These are phyloP conservation scores for Saturnia japonica DNA, from an alignment of 2,888 invertebrate genomes.

Conservation along the genomic window DNA sequence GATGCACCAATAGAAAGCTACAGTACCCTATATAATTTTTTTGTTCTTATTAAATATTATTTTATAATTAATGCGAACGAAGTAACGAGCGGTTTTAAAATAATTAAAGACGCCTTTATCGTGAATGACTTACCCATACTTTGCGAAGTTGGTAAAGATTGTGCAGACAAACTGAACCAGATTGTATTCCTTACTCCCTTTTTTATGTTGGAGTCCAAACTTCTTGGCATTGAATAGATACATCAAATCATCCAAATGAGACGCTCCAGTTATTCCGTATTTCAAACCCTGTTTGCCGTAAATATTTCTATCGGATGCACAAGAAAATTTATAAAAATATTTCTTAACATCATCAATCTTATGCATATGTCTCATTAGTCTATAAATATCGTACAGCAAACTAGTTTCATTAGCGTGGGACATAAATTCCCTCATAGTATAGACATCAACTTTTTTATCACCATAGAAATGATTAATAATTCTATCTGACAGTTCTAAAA, in stretches of 20 bases:
- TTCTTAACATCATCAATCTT: constrained; percentile 25
- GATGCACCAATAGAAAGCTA: too few relatives aligned
- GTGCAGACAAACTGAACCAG: constrained; percentile 50
- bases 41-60: neutral
- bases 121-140: constrained; percentile 54
- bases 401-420: constrained; percentile 35
- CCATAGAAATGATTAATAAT: constrained; percentile 52
- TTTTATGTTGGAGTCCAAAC: constrained; percentile 42
- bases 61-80: too few relatives aligned
- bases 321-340: constrained; percentile 49
- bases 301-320: constrained; percentile 51
- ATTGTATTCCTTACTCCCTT: constrained; percentile 43
- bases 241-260: constrained; percentile 59
- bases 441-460: constrained; percentile 33
- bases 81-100: too few relatives aligned
- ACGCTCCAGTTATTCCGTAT: constrained; percentile 47
- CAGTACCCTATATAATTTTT: too few relatives aligned
- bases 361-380: constrained; percentile 27
- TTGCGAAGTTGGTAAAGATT: constrained; percentile 61
- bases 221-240: constrained; percentile 54
- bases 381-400: constrained; percentile 39
- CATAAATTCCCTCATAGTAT: constrained; percentile 42
- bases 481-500: constrained; percentile 43
- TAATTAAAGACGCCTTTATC: neutral
- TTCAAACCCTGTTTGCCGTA: constrained; percentile 40